phyloP scores from a whole-genome alignment of 2,888 invertebrate species.

The Rhagium mordax region DNA sequence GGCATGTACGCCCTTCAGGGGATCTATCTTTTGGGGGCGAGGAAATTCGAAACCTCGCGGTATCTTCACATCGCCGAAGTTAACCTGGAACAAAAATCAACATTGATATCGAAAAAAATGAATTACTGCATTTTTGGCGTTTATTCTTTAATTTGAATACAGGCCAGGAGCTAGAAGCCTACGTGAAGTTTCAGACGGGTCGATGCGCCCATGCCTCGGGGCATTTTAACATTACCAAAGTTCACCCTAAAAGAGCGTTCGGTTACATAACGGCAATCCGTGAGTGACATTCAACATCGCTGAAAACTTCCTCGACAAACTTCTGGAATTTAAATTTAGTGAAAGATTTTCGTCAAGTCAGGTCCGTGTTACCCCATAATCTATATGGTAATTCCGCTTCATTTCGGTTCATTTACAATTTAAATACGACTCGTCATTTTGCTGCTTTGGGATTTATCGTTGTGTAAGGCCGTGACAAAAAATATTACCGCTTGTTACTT shows the following conservation, averaged over 20 bases:
- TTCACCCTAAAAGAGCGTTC: slow-evolving; percentile 24
- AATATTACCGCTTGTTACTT: not conserved
- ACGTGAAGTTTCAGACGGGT: not conserved
- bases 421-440: slow-evolving; percentile 43
- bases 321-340: slow-evolving; percentile 33
- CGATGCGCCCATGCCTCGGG: not conserved
- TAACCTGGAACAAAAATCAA: slow-evolving; percentile 75
- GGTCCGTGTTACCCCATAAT: slow-evolving; percentile 38
- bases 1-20: slow-evolving; percentile 85
- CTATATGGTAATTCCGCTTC: slow-evolving; percentile 50
- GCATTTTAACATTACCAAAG: not conserved
- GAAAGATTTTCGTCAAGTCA: slow-evolving; percentile 34
- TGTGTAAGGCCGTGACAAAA: not conserved
- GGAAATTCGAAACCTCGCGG: slow-evolving; percentile 86
- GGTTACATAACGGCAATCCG: slow-evolving; percentile 28
- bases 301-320: slow-evolving; percentile 27
- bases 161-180: too few relatives aligned
- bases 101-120: too few relatives aligned
- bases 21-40: slow-evolving; percentile 84
- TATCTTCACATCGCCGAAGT: slow-evolving; percentile 91
- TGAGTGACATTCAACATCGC: slow-evolving; percentile 22
- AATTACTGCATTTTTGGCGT: too few relatives aligned
- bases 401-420: slow-evolving; percentile 52
- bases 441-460: slow-evolving; percentile 6
- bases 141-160: too few relatives aligned